Conservation (phyloP, 2,797 vertebrate species). For the Sciaenops ocellatus region DNA sequence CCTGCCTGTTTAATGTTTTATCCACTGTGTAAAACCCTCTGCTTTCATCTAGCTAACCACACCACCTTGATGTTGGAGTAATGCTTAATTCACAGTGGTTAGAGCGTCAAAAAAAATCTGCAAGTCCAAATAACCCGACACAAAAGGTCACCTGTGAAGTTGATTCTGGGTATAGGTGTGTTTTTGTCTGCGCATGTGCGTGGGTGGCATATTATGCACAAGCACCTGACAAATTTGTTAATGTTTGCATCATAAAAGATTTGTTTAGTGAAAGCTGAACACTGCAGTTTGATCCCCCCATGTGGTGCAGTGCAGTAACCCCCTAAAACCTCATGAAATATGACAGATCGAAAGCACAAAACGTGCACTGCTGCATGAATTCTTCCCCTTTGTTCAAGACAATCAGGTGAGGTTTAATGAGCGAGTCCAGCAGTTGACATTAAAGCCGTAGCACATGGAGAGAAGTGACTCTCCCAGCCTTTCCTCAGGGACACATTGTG, state of each 20-base stretch:
- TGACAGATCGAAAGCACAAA: neutral
- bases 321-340: neutral
- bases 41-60: conserved; percentile 72
- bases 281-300: conserved; percentile 34
- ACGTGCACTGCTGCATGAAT: conserved; percentile 3
- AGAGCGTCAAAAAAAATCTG: conserved; percentile 65
- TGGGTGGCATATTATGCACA: conserved; percentile 35
- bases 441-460: conserved; percentile 39
- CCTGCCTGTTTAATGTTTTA: conserved; percentile 71
- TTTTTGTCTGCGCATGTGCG: conserved; percentile 13
- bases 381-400: conserved; percentile 35
- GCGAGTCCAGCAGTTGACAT: conserved; percentile 35
- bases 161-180: neutral
- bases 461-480: conserved; percentile 10
- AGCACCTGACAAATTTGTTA: conserved; percentile 43
- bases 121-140: conserved; percentile 52
- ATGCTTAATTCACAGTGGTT: conserved; percentile 56
- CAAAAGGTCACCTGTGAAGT: conserved; percentile 71
- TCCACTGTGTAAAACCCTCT: conserved; percentile 22
- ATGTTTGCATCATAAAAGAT: conserved; percentile 64
- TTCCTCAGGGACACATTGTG: conserved; percentile 51
- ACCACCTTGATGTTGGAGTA: conserved; percentile 72
- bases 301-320: neutral
- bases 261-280: conserved; percentile 15
- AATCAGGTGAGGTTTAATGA: conserved; percentile 52